These are phyloP conservation scores for Hetaerina titia DNA, from an alignment of 2,888 invertebrate genomes.

Conservation along the genomic window DNA sequence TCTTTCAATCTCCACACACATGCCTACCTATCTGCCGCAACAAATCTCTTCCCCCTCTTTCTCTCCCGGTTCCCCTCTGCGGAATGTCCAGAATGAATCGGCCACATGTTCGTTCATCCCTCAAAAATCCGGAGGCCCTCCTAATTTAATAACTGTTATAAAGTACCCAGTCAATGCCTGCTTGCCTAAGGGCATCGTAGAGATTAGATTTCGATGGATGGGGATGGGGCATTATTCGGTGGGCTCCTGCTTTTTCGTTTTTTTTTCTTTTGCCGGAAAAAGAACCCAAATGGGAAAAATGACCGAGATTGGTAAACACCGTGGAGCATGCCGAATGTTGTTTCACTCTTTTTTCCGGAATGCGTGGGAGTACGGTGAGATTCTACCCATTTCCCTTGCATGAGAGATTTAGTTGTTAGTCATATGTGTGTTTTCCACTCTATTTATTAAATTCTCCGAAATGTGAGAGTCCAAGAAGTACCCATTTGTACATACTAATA, in stretches of 20 bases:
- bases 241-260: background rate
- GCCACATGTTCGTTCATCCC: background rate
- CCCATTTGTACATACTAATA: no score
- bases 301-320: background rate
- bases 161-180: background rate
- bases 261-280: background rate
- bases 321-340: background rate
- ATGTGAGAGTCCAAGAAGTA: background rate
- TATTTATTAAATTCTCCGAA: background rate
- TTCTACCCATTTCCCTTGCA: background rate
- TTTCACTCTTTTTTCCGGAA: background rate
- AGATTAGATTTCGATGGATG: background rate
- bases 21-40: background rate
- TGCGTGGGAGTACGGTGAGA: no score
- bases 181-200: background rate
- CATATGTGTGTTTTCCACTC: background rate
- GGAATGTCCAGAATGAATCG: background rate
- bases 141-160: slow-evolving; percentile 11
- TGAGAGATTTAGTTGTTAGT: background rate
- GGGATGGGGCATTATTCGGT: background rate
- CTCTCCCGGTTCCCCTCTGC: background rate
- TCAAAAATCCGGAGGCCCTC: background rate
- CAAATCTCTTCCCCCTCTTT: background rate
- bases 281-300: background rate
- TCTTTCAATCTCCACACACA: background rate